Evolutionary conservation across 2,113 vertebrate genomes (phyloP).

Genomic region (Sinocyclocheilus anophthalmus): DNA sequence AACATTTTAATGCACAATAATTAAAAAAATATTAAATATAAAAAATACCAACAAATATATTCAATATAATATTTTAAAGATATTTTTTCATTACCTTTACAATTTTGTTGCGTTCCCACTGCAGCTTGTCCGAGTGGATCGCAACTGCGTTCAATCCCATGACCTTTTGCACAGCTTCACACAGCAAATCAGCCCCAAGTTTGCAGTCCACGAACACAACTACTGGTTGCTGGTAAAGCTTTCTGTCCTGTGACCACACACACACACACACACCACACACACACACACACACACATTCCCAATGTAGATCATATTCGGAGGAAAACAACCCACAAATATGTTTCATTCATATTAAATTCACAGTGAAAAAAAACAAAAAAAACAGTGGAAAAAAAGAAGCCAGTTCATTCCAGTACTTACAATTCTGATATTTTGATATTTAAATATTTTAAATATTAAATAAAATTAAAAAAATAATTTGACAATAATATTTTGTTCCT

Average conservation of each 20-base stretch:
- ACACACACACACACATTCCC: too few species aligned
- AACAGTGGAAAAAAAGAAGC: too few species aligned
- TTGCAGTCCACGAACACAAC: slow-evolving; percentile 96
- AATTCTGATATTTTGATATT: too few species aligned
- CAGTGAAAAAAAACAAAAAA: too few species aligned
- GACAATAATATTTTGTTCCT: not conserved
- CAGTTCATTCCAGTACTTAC: too few species aligned
- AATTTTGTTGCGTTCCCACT: slow-evolving; percentile 85
- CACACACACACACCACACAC: not conserved
- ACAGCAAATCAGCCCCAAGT: slow-evolving; percentile 91
- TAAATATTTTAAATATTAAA: too few species aligned
- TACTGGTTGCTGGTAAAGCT: slow-evolving; percentile 92
- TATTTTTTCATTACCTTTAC: slow-evolving; percentile 79
- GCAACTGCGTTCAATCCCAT: slow-evolving; percentile 84
- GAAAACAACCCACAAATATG: not conserved
- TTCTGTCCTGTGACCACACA: slow-evolving; percentile 79
- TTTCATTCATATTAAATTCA: too few species aligned
- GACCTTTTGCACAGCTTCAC: slow-evolving; percentile 90
- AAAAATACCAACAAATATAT: too few species aligned
- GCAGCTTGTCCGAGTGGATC: slow-evolving; percentile 95
- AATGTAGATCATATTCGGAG: not conserved
- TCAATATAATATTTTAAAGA: not conserved
- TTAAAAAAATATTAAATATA: too few species aligned
- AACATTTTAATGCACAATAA: too few species aligned
- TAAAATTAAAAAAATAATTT: too few species aligned